phyloP scores from a whole-genome alignment of 2,888 invertebrate species.

The Thalpophila matura region DNA sequence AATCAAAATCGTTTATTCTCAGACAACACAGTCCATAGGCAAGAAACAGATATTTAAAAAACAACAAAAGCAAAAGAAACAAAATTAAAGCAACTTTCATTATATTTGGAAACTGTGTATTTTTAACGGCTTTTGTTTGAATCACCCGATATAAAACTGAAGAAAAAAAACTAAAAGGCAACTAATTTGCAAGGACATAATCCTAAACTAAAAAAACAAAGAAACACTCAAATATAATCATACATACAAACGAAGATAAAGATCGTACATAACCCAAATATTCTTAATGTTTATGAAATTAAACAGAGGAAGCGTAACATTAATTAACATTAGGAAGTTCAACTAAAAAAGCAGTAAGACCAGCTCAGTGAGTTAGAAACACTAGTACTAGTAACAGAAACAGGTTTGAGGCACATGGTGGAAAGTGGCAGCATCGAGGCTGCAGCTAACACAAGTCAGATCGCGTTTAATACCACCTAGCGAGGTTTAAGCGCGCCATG shows the following conservation, averaged over 20 bases:
- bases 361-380: constrained; percentile 58
- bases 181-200: constrained; percentile 4
- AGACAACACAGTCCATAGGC: too few species aligned
- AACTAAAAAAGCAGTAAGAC: constrained; percentile 48
- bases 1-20: too few species aligned
- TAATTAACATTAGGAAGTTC: constrained; percentile 53
- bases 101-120: constrained; percentile 27
- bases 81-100: constrained; percentile 26
- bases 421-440: constrained; percentile 76
- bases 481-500: constrained; percentile 25
- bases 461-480: constrained; percentile 44
- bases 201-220: constrained; percentile 37
- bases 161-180: background rate
- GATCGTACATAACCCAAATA: constrained; percentile 3
- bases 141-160: background rate
- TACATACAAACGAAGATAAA: constrained; percentile 4
- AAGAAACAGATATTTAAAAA: too few species aligned
- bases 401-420: constrained; percentile 81
- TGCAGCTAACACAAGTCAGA: constrained; percentile 49
- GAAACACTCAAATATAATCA: constrained; percentile 12
- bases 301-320: constrained; percentile 33
- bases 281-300: constrained; percentile 31
- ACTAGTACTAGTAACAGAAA: constrained; percentile 62
- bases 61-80: too few species aligned
- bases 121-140: constrained; percentile 3